phyloP scores from a whole-genome alignment of 2,888 invertebrate species.

The Syrphus vitripennis region DNA sequence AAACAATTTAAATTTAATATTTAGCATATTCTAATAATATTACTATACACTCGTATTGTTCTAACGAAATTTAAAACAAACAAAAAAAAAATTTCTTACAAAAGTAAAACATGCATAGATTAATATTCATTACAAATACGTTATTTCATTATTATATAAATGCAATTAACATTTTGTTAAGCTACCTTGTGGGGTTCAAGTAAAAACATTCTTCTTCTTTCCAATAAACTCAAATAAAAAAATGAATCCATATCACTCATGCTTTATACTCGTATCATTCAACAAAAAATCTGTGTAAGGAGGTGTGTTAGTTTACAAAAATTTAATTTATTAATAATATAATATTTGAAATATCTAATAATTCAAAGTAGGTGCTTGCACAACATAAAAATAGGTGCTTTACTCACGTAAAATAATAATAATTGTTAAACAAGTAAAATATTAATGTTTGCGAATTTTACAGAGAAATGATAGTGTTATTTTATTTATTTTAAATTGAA shows the following conservation, averaged over 20 bases:
- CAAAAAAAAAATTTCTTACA: slow-evolving; percentile 73
- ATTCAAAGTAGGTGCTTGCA: slow-evolving; percentile 49
- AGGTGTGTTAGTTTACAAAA: slow-evolving; percentile 33
- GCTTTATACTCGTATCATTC: slow-evolving; percentile 40
- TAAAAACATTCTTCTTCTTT: slow-evolving; percentile 1
- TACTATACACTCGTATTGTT: slow-evolving; percentile 27
- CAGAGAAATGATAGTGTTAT: slow-evolving; percentile 46
- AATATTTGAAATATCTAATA: not conserved
- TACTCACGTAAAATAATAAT: slow-evolving; percentile 39
- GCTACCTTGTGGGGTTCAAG: slow-evolving; percentile 57
- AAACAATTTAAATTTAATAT: slow-evolving; percentile 31
- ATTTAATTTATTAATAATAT: not conserved
- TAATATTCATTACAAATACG: slow-evolving; percentile 48
- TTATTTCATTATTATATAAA: slow-evolving; percentile 43
- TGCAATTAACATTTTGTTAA: slow-evolving; percentile 63
- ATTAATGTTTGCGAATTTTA: slow-evolving; percentile 41
- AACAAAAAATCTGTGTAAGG: slow-evolving; percentile 49
- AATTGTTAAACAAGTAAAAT: not conserved
- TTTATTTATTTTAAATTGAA: slow-evolving; percentile 9
- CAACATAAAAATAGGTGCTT: slow-evolving; percentile 32
- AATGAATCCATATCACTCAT: slow-evolving; percentile 35
- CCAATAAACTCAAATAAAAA: not conserved
- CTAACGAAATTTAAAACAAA: slow-evolving; percentile 57
- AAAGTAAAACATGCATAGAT: slow-evolving; percentile 62
- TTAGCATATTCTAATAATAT: slow-evolving; percentile 39